Base-by-base conservation (phyloP, 2,888 invertebrate genomes). In the Ophion ellenae region DNA sequence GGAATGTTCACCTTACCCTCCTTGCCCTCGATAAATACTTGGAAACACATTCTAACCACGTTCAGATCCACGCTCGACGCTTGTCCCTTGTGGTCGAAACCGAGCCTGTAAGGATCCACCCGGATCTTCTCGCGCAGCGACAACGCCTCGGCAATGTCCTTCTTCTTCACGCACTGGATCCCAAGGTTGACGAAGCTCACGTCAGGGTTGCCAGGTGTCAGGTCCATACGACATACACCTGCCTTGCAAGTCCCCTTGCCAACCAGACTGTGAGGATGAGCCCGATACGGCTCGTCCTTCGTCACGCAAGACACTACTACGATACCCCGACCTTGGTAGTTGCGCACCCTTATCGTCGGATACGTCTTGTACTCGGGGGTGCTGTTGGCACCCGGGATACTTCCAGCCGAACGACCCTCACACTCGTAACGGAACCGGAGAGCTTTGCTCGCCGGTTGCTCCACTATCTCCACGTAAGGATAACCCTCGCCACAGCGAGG, bases 301-400 rank as follows among this genome's bases (percentile, higher is more conserved):
- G 96, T 96, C 1, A 96, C 96, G 92, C 96, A 96, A 0, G 96
- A 96, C 10, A 96, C 96, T 2, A 96, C 95, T 5, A 96, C 95
- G 47, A 95, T 95, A 3, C 95, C 96, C 53, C 94, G 93, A 1
- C 96, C 96, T 84, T 92, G 92, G 91, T 95, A 95, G 63, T 95
- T 95, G 66, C 94, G 57, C 0, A 89, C 80, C 94, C 95, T 94
- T 64, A 96, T 95, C 9, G 95, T 94, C 10, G 96, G 96, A 89
- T 94, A 96, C 0, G 96, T 96, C 89, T 95, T 95, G 86, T 95
- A 95, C 81, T 96, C 95, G 9, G 94, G 90, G 0, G 95, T 95
- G 83, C 95, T 95, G 87, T 93, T 94, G n/a, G 94, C 95, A 5
- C 96, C 96, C 2, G 95, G 95, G 83, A 96, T 95, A 87, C 95